Percentiles rank a stretch among this genome's conserved stretches.
Evolutionary conservation across 2,113 vertebrate genomes (phyloP).

Genomic region (Spea bombifrons): DNA sequence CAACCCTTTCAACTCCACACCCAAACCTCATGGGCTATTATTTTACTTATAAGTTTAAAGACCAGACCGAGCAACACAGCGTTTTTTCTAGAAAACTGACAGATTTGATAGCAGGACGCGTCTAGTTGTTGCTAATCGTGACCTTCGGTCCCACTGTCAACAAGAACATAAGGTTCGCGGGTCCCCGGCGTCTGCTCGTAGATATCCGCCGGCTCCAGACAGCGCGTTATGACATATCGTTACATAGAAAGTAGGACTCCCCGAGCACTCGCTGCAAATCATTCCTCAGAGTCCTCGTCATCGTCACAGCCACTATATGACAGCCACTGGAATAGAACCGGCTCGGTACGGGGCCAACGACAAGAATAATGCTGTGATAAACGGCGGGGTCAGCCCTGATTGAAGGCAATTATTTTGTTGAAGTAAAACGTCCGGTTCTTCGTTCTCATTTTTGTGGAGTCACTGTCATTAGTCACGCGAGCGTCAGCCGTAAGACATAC

Average conservation of each 20-base stretch:
- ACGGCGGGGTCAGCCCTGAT: neutral
- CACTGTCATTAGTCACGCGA: conserved; percentile 5
- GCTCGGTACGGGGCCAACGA: neutral
- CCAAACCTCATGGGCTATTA: too few species aligned
- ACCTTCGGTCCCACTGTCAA: too few species aligned
- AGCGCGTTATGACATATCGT: neutral
- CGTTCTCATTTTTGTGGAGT: conserved; percentile 6
- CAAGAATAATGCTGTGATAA: conserved; percentile 24
- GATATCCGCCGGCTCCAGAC: neutral
- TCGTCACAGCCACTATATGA: neutral
- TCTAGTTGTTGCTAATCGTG: too few species aligned
- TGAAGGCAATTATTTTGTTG: conserved; percentile 15
- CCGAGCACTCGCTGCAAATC: neutral
- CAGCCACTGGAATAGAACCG: neutral
- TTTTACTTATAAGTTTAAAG: too few species aligned
- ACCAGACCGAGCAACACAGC: too few species aligned
- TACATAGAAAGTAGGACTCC: neutral
- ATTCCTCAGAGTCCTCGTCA: neutral
- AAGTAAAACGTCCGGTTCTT: conserved; percentile 10
- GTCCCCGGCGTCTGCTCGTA: too few species aligned
- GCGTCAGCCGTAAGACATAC: neutral
- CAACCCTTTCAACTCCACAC: too few species aligned
- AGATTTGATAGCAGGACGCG: too few species aligned
- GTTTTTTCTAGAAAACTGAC: too few species aligned
- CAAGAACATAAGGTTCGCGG: too few species aligned